phyloP scores from a whole-genome alignment of 2,888 invertebrate genomes.

The Sympetrum striolatum region DNA sequence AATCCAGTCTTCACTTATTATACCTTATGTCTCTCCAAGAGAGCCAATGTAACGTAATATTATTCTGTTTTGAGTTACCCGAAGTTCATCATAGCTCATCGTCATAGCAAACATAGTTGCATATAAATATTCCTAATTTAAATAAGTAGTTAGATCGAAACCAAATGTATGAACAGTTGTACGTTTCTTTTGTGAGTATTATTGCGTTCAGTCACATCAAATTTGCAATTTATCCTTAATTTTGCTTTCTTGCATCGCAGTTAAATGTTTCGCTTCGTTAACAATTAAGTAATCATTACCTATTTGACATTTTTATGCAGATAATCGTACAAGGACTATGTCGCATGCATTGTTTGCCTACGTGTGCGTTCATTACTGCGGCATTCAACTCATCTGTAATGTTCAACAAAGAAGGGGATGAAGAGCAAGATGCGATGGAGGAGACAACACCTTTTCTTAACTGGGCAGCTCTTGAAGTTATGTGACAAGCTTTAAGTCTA shows the following conservation, averaged over 20 bases:
- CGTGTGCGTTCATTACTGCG: constrained; percentile 12
- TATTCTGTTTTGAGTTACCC: neutral
- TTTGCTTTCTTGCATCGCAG: neutral
- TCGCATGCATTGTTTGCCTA: constrained; percentile 31
- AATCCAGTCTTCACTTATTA: no score
- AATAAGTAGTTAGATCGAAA: no score
- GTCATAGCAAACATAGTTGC: no score
- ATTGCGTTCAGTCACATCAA: neutral
- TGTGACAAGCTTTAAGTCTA: neutral
- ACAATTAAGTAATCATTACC: constrained; percentile 32
- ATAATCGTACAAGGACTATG: constrained; percentile 28
- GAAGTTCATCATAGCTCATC: no score
- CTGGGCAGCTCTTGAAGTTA: constrained; percentile 18
- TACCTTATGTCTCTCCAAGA: no score
- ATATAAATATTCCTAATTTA: no score
- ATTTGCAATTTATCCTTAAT: neutral
- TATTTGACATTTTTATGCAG: constrained; percentile 43
- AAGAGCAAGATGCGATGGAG: constrained; percentile 32
- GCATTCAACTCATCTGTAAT: constrained; percentile 19
- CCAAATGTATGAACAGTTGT: no score
- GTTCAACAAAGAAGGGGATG: constrained; percentile 17
- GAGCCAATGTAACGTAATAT: neutral
- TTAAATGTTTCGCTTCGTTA: neutral
- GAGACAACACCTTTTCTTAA: constrained; percentile 24
- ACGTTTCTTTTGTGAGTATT: neutral